Percentiles rank a stretch among this genome's conserved stretches.
phyloP scores from a whole-genome alignment of 2,888 invertebrate species.

The Nomada ruficornis region DNA sequence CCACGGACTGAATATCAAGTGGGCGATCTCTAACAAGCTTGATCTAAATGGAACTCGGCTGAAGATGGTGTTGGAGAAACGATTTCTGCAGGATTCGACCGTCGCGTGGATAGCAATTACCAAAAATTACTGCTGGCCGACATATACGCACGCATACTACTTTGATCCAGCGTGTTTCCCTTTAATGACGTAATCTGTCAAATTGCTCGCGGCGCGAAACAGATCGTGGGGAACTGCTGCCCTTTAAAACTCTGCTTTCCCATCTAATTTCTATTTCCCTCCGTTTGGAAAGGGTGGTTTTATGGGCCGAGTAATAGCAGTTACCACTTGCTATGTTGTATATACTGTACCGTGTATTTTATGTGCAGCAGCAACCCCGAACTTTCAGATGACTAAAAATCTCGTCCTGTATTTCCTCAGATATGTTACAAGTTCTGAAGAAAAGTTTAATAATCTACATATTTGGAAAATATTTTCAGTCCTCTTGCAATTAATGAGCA shows the following conservation, averaged over 20 bases:
- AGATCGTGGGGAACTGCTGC: slow-evolving; percentile 21
- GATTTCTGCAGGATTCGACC: neutral
- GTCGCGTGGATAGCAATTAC: slow-evolving; percentile 30
- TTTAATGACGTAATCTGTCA: slow-evolving; percentile 39
- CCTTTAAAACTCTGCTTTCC: slow-evolving; percentile 1
- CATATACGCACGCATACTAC: neutral
- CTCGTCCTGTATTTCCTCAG: too few relatives aligned
- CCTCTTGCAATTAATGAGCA: too few relatives aligned
- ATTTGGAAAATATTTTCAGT: too few relatives aligned
- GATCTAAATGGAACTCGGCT: neutral
- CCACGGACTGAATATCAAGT: slow-evolving; percentile 3
- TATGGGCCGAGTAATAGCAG: neutral
- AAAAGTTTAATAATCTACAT: too few relatives aligned
- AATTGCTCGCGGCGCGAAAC: slow-evolving; percentile 31
- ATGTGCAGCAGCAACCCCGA: too few relatives aligned
- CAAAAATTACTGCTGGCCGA: slow-evolving; percentile 43
- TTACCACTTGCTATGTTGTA: too few relatives aligned
- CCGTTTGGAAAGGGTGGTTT: neutral
- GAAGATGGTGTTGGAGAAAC: neutral
- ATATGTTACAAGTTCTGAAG: neutral
- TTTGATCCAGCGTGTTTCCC: slow-evolving; percentile 12
- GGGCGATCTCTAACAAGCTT: neutral
- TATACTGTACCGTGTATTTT: neutral
- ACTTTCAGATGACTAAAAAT: too few relatives aligned
- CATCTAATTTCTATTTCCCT: neutral